phyloP scores from a whole-genome alignment of 2,888 invertebrate genomes.

The Cheilosia impressa region DNA sequence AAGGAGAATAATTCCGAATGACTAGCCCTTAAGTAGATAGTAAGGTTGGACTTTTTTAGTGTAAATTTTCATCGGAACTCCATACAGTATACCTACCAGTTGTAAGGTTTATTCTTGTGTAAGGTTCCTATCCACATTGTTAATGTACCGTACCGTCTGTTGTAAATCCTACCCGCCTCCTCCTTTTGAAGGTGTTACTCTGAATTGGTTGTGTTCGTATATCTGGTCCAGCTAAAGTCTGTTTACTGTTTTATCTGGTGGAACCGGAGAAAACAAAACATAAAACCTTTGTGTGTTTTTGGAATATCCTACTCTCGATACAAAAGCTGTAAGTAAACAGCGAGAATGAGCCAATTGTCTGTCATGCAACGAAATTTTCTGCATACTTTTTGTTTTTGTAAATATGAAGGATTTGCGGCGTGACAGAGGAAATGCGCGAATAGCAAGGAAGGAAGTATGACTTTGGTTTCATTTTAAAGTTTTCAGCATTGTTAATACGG shows the following conservation, averaged over 20 bases:
- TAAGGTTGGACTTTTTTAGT: constrained; percentile 51
- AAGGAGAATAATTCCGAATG: constrained; percentile 50
- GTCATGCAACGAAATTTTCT: no score
- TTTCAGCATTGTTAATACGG: no score
- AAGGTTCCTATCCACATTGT: constrained; percentile 61
- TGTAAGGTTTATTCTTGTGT: constrained; percentile 49
- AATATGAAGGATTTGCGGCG: no score
- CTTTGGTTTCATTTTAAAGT: no score
- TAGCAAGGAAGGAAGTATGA: no score
- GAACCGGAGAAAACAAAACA: no score
- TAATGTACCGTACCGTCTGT: constrained; percentile 6
- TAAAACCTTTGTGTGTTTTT: no score
- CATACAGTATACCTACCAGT: constrained; percentile 50
- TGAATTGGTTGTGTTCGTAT: constrained; percentile 15
- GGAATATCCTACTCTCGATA: no score
- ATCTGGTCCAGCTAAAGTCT: constrained; percentile 32
- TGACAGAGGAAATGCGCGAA: no score
- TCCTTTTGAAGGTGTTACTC: neutral
- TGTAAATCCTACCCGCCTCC: neutral
- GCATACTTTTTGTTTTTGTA: no score
- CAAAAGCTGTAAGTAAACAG: no score
- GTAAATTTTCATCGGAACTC: constrained; percentile 62
- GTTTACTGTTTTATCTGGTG: neutral
- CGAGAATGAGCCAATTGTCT: no score
- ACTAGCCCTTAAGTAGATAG: constrained; percentile 63